These are phyloP conservation scores for Chaetops frenatus DNA, from an alignment of 2,113 vertebrate genomes.

Conservation along the genomic window DNA sequence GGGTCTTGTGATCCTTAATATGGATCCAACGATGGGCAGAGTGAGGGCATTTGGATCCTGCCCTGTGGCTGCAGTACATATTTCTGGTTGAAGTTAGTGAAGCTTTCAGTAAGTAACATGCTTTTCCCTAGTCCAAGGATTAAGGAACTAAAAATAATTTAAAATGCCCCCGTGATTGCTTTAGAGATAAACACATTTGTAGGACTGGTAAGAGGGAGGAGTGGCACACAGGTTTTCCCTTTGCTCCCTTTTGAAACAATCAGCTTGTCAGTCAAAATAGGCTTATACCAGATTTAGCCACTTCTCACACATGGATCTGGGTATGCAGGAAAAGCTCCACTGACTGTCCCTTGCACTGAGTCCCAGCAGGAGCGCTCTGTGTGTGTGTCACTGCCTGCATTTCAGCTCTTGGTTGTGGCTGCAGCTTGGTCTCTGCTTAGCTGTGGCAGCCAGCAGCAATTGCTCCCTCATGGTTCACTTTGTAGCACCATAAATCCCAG, in stretches of 20 bases:
- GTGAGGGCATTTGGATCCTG: neutral
- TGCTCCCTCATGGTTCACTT: neutral
- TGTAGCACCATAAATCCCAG: neutral
- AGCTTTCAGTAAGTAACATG: neutral
- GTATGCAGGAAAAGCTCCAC: neutral
- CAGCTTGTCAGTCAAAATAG: neutral
- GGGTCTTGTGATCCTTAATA: neutral
- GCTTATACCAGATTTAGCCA: neutral
- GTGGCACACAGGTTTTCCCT: neutral
- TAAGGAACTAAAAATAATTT: neutral
- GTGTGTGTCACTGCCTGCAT: neutral
- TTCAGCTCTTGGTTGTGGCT: neutral
- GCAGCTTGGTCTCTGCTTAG: neutral
- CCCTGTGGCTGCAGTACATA: neutral
- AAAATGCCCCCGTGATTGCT: neutral
- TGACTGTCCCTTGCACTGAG: neutral
- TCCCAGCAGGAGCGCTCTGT: neutral
- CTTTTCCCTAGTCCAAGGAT: neutral
- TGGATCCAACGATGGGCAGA: neutral
- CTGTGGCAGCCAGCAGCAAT: neutral
- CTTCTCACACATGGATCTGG: fast-evolving
- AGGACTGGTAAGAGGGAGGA: neutral
- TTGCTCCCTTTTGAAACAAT: neutral
- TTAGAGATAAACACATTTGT: neutral
- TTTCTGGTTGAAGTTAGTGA: neutral